Percentiles rank a stretch among this genome's conserved stretches.
Evolutionary conservation across 2,888 invertebrate genomes (phyloP).

Genomic region (Bembecia ichneumoniformis): DNA sequence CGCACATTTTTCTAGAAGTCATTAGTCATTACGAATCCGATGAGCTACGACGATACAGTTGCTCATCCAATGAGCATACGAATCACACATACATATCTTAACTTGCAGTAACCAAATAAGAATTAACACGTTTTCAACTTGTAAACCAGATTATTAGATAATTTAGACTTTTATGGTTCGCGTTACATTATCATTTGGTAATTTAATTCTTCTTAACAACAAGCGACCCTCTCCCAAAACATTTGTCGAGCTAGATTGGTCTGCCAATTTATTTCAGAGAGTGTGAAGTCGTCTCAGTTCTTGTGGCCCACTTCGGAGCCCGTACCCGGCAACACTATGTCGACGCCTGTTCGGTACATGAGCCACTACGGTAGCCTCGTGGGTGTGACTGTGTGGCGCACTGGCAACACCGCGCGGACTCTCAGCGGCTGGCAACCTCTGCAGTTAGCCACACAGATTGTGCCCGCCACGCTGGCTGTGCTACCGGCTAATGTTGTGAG

Average conservation of each 20-base stretch:
- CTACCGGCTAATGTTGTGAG: conserved; percentile 75
- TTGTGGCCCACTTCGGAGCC: conserved; percentile 76
- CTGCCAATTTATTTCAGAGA: conserved; percentile 68
- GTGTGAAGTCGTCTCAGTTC: conserved; percentile 79
- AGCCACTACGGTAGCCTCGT: conserved; percentile 79
- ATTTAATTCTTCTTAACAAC: too few relatives aligned
- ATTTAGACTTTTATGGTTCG: too few relatives aligned
- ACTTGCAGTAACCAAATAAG: too few relatives aligned
- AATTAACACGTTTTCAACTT: too few relatives aligned
- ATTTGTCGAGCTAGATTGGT: neutral
- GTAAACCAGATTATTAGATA: too few relatives aligned
- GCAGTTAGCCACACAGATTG: conserved; percentile 89
- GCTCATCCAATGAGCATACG: too few relatives aligned
- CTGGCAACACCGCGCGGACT: conserved; percentile 65
- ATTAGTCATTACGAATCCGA: too few relatives aligned
- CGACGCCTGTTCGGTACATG: conserved; percentile 76
- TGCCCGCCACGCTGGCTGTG: conserved; percentile 86
- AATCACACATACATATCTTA: too few relatives aligned
- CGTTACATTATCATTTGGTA: too few relatives aligned
- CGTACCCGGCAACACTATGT: conserved; percentile 72
- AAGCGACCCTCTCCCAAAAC: neutral
- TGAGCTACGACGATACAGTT: too few relatives aligned
- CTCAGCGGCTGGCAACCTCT: conserved; percentile 88
- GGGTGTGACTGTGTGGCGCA: conserved; percentile 77
- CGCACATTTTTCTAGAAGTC: too few relatives aligned